Evolutionary conservation across 2,888 invertebrate genomes (phyloP).

Genomic region (Lasioglossum villosulum): DNA sequence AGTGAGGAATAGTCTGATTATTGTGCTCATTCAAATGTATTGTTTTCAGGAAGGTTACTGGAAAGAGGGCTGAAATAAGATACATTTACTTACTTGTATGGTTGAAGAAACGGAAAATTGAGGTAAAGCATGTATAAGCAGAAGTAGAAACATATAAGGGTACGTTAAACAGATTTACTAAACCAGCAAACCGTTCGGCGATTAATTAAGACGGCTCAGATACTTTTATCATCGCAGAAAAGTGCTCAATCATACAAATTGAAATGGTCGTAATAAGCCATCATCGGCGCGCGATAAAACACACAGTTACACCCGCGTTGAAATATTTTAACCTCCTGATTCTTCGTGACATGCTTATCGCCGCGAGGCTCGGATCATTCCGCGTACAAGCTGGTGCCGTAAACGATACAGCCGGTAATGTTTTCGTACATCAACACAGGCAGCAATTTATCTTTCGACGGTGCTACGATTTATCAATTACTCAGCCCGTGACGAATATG

Average conservation of each 20-base stretch:
- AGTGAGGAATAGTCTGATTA: not conserved
- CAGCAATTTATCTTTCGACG: conserved; percentile 35
- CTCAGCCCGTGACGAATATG: conserved; percentile 24
- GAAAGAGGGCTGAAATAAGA: not conserved
- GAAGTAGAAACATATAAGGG: not conserved
- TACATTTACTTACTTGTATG: not conserved
- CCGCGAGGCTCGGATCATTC: not conserved
- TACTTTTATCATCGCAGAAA: not conserved
- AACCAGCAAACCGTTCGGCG: not conserved
- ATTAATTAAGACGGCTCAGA: not conserved
- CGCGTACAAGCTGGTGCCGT: not conserved
- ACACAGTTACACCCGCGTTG: not conserved
- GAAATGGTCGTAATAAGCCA: not conserved
- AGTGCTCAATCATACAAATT: not conserved
- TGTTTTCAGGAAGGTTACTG: no score
- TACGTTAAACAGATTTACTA: not conserved
- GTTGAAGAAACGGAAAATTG: not conserved
- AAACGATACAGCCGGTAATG: not conserved
- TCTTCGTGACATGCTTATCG: not conserved
- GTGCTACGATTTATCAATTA: conserved; percentile 41
- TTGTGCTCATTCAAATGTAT: not conserved
- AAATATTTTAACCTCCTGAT: not conserved
- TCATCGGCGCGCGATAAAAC: not conserved
- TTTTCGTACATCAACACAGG: not conserved
- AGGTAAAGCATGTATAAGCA: not conserved